phyloP scores from a whole-genome alignment of 2,888 invertebrate species.

The Alloscopus bannaensis region DNA sequence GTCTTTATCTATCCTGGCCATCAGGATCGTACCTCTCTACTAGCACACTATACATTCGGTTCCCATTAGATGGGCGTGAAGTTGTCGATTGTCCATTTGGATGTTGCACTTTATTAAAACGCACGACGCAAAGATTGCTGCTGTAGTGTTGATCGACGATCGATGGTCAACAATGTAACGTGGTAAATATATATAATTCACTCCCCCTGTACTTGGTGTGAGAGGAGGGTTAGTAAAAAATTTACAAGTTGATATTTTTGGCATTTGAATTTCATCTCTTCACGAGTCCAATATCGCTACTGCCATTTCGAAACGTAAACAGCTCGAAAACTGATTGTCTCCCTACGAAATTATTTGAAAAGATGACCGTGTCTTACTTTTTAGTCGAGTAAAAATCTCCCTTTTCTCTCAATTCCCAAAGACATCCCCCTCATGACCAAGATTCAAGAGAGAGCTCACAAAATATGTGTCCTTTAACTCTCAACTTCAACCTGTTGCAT shows the following conservation, averaged over 20 bases:
- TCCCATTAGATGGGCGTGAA: conserved; percentile 52
- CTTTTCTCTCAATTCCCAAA: too few species aligned
- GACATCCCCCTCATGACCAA: too few species aligned
- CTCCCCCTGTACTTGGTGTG: too few species aligned
- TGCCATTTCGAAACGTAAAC: conserved; percentile 15
- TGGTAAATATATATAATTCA: too few species aligned
- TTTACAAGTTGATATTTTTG: conserved; percentile 26
- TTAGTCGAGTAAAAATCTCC: too few species aligned
- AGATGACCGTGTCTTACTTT: too few species aligned
- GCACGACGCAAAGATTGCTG: conserved; percentile 2
- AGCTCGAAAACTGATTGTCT: too few species aligned
- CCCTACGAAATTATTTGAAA: too few species aligned
- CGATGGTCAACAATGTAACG: too few species aligned
- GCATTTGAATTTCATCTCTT: conserved; percentile 28
- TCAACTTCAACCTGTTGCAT: conserved; percentile 37
- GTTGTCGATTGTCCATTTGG: conserved; percentile 50
- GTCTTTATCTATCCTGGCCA: conserved; percentile 56
- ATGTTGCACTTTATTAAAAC: conserved; percentile 2
- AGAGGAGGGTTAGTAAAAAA: too few species aligned
- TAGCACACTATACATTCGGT: background rate
- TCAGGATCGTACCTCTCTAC: conserved; percentile 37
- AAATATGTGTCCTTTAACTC: conserved; percentile 24
- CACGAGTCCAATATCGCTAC: conserved; percentile 38
- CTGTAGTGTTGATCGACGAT: background rate
- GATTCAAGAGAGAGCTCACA: too few species aligned